Evolutionary conservation across 2,797 vertebrate species (phyloP), one percentile per base, ranked within the genome.

Genomic region (Notolepis coatsorum): DNA sequence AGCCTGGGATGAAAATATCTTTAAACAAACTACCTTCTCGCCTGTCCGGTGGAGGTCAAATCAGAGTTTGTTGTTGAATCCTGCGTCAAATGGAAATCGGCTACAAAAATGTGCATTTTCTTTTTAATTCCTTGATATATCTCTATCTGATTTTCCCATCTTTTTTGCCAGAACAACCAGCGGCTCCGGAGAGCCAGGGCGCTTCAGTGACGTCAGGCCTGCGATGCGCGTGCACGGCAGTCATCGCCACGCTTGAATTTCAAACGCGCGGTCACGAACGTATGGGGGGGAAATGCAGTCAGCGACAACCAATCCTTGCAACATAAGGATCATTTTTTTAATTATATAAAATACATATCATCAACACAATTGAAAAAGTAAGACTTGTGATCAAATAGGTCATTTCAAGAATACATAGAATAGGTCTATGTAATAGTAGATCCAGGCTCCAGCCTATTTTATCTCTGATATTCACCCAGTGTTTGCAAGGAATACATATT

Each of bases 161-260:
- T 84, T 86, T n/a, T 77, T 84, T 72, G 71, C 82, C 86, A 90
- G 87, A 86, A 82, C 78, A 67, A 84, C 51, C 83, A 89, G 91
- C 81, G 86, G 89, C 91, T 90, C 86, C 65, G 69, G 73, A 85
- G 86, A 89, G 89, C 89, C 87, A 86, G 89, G 90, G 87, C 88
- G 88, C 89, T 81, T 87, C 88, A 65, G 87, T 93, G 92, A 93
- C 92, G 92, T 93, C 90, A 93, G 83, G 87, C 66, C 84, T 84
- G 76, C 57, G 62, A 65, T 62, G 90, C 90, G 88, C 91, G 90
- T 65, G 76, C 89, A 72, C 84, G 80, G 46, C 37, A 20, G 39
- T 42, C 84, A 69, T 57, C 87, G 88, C 90, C 85, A 88, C 85
- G 88, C 86, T 89, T 76, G 67, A 81, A 78, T 87, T 87, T 89